Percentiles rank a stretch among this genome's conserved stretches.
Conservation (phyloP, 2,113 vertebrate species). For the Mus pahari region DNA sequence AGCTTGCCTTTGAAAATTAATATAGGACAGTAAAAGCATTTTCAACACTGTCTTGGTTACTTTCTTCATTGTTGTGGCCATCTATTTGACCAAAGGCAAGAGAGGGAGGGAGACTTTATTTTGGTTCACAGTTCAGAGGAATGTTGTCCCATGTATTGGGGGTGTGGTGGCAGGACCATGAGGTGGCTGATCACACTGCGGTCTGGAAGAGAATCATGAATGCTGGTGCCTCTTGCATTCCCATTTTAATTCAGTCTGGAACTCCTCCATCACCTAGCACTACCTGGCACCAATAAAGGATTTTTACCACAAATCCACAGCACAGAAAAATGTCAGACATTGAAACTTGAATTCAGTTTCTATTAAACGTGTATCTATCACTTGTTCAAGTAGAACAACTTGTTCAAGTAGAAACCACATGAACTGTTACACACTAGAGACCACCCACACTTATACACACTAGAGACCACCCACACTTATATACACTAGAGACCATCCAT, state of each 20-base stretch:
- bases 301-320: not conserved
- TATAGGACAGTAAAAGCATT: too few species aligned
- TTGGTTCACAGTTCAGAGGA: not conserved
- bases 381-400: too few species aligned
- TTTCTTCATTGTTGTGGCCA: not conserved
- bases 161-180: not conserved
- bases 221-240: not conserved
- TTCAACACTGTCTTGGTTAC: not conserved
- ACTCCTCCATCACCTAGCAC: too few species aligned
- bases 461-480: too few species aligned
- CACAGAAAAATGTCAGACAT: not conserved
- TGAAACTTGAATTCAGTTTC: not conserved
- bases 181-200: not conserved
- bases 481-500: too few species aligned
- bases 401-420: not conserved
- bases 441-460: too few species aligned
- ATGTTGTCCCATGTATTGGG: accelerated
- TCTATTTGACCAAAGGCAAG: not conserved
- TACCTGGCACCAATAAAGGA: not conserved
- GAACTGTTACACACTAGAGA: not conserved
- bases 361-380: not conserved
- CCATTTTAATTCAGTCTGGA: not conserved
- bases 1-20: not conserved
- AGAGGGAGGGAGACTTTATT: not conserved
- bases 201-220: not conserved